Evolutionary conservation across 2,888 invertebrate genomes (phyloP).

Genomic region (Mythimna albipuncta): DNA sequence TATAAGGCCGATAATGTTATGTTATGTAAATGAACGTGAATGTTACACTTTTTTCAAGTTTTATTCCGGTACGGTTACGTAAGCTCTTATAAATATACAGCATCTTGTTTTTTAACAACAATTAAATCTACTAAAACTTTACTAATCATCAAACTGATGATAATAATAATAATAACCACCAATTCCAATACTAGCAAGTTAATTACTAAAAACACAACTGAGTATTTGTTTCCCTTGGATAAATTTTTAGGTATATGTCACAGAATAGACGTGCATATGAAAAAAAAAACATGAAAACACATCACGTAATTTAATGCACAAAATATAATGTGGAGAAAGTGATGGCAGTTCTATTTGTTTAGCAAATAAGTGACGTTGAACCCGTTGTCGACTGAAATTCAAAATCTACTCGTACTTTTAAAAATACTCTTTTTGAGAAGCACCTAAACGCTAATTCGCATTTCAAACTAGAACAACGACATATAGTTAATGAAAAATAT

Average conservation of each 20-base stretch:
- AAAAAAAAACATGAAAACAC: constrained; percentile 1
- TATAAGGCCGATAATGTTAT: too few species aligned
- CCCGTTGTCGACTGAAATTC: not conserved
- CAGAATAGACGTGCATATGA: not conserved
- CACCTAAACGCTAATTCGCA: not conserved
- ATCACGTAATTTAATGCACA: constrained; percentile 5
- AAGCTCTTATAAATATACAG: not conserved
- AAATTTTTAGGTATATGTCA: not conserved
- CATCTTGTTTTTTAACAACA: constrained; percentile 22
- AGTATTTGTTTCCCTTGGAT: not conserved
- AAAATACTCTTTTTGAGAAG: not conserved
- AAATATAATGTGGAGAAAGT: constrained; percentile 11
- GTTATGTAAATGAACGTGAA: too few species aligned
- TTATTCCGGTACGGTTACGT: not conserved
- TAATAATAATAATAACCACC: not conserved
- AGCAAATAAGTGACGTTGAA: not conserved
- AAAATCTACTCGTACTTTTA: not conserved
- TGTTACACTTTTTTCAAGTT: not conserved
- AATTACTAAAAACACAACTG: not conserved
- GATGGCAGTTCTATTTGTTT: not conserved
- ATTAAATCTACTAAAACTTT: constrained; percentile 26
- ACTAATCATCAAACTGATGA: constrained; percentile 12
- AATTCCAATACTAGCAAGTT: not conserved
- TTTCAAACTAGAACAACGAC: not conserved
- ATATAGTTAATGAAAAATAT: not conserved